Percentiles rank a stretch among this genome's conserved stretches.
Evolutionary conservation across 53 echinoderm and acorn worm genomes (phyloP).

Genomic region (Zoroaster sp.): DNA sequence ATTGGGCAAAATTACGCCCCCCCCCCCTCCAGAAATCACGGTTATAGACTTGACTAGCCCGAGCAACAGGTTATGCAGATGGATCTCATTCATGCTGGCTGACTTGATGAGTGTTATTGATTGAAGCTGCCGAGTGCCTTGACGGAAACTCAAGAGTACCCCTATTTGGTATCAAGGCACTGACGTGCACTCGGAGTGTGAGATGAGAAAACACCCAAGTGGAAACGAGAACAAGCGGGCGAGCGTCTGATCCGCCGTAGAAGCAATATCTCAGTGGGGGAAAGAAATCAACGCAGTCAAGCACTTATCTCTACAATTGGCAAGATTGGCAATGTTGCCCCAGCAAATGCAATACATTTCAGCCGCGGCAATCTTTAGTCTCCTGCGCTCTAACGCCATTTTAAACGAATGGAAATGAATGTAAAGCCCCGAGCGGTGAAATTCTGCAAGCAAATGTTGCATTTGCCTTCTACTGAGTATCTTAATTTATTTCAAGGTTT

Average conservation of each 20-base stretch:
- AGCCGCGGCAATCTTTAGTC: background rate
- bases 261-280: background rate
- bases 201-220: slow-evolving; percentile 6
- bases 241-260: background rate
- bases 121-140: background rate
- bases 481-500: background rate
- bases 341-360: background rate
- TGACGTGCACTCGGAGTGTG: slow-evolving; percentile 7
- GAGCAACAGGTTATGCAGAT: slow-evolving; percentile 23
- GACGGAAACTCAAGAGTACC: slow-evolving; percentile 27
- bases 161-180: slow-evolving; percentile 15
- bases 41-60: no score
- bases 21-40: no score
- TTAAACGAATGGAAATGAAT: background rate
- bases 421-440: background rate
- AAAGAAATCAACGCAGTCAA: background rate
- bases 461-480: background rate
- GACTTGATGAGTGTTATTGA: slow-evolving; percentile 17
- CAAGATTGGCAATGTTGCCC: background rate
- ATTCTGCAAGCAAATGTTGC: slow-evolving; percentile 6
- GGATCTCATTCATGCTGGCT: background rate
- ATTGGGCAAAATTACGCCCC: no score
- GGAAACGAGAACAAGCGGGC: background rate
- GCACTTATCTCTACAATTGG: background rate
- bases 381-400: background rate